Evolutionary conservation across 2,113 vertebrate genomes (phyloP).

Genomic region (Pavo muticus): DNA sequence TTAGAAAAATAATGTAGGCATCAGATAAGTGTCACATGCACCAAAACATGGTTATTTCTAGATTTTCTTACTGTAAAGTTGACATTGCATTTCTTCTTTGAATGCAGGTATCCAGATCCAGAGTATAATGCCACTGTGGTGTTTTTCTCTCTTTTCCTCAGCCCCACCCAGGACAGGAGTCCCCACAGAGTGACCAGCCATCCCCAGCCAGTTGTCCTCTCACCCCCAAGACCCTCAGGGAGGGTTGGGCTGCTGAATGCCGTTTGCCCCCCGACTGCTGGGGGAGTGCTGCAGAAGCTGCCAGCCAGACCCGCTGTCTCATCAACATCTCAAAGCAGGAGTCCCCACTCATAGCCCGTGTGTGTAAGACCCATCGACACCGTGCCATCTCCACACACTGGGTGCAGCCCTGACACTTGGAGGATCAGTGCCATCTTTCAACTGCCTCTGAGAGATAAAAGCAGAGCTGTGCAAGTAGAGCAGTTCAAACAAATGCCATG

Average conservation of each 20-base stretch:
- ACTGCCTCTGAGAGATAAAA: background rate
- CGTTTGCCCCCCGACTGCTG: conserved; percentile 69
- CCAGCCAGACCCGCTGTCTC: conserved; percentile 55
- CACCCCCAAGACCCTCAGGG: conserved; percentile 7
- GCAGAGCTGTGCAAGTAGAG: background rate
- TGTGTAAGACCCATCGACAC: background rate
- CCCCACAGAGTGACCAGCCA: background rate
- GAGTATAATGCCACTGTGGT: background rate
- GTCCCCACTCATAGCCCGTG: background rate
- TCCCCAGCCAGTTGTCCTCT: conserved; percentile 52
- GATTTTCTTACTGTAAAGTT: background rate
- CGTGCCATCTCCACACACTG: background rate
- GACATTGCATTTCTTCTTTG: background rate
- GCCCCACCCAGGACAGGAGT: conserved; percentile 39
- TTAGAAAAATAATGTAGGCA: background rate
- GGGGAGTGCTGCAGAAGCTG: conserved; percentile 73
- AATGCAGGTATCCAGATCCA: background rate
- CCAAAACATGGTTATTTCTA: background rate
- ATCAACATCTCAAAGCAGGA: conserved; percentile 52
- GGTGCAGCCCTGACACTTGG: background rate
- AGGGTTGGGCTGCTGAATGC: background rate
- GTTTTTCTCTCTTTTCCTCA: conserved; percentile 55
- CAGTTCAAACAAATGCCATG: background rate
- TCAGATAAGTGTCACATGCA: background rate
- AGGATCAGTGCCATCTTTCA: background rate